Conservation (phyloP, 1,140 invertebrate genomes). For the Panagrolaimus sp. region DNA sequence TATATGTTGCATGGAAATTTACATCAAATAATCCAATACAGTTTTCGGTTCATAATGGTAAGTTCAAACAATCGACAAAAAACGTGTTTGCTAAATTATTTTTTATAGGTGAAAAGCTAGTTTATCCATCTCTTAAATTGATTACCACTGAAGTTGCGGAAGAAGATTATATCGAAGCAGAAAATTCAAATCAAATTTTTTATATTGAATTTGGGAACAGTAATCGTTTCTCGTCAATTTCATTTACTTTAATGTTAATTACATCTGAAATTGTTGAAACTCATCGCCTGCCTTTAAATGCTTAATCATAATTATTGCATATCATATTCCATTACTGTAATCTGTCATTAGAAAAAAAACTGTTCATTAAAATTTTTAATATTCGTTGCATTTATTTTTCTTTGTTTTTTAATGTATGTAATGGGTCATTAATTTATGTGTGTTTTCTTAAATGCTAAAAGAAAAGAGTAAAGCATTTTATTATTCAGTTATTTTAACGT, state of each 20-base stretch:
- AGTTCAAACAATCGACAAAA: constrained; percentile 7
- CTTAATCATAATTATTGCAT: constrained; percentile 1
- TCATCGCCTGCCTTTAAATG: constrained; percentile 2
- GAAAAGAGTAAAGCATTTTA: no score
- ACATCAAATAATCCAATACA: neutral
- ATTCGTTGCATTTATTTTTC: no score
- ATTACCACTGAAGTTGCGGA: constrained; percentile 21
- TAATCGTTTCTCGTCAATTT: constrained; percentile 18
- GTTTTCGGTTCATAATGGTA: constrained; percentile 10
- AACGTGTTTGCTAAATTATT: neutral
- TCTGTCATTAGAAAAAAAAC: no score
- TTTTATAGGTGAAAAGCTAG: constrained; percentile 23
- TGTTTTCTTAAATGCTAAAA: no score
- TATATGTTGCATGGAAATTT: constrained; percentile 21
- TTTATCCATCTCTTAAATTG: constrained; percentile 20
- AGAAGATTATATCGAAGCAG: constrained; percentile 14
- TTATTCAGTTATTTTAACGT: no score
- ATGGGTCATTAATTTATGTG: no score
- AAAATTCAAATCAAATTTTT: neutral
- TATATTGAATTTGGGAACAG: constrained; percentile 14
- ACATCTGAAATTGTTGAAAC: neutral
- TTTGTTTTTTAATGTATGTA: no score
- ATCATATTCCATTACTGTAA: neutral
- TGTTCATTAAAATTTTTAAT: no score
- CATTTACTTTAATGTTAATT: constrained; percentile 11